phyloP scores from a whole-genome alignment of 2,888 invertebrate genomes.

The Sphecodes monilicornis region DNA sequence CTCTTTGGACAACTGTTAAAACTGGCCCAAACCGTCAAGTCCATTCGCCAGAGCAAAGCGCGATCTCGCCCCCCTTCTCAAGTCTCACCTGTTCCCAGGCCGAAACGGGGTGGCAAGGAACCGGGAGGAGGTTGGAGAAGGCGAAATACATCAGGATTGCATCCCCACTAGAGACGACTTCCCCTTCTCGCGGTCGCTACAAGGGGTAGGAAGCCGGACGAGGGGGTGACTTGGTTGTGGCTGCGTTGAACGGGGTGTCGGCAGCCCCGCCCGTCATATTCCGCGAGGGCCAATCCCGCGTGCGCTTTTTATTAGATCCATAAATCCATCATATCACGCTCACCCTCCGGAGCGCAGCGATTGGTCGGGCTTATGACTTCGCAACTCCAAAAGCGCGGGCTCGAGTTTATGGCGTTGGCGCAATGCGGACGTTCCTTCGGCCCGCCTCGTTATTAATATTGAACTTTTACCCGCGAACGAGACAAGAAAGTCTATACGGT shows the following conservation, averaged over 20 bases:
- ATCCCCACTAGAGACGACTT: conserved; percentile 75
- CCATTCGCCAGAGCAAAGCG: conserved; percentile 45
- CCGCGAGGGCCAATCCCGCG: conserved; percentile 83
- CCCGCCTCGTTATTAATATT: conserved; percentile 92
- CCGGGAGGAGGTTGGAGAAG: conserved; percentile 74
- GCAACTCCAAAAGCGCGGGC: conserved; percentile 30
- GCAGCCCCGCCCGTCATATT: conserved; percentile 84
- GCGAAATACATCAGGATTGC: conserved; percentile 80
- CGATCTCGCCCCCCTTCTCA: conserved; percentile 42
- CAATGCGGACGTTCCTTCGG: conserved; percentile 86
- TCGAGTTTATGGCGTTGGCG: conserved; percentile 77
- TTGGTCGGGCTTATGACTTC: conserved; percentile 74
- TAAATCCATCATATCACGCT: conserved; percentile 91
- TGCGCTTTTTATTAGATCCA: conserved; percentile 89
- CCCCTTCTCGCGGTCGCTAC: conserved; percentile 72
- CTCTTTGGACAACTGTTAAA: conserved; percentile 7
- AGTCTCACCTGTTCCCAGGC: conserved; percentile 54
- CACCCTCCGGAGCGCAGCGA: conserved; percentile 68
- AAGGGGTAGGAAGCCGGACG: conserved; percentile 65
- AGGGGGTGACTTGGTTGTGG: conserved; percentile 77
- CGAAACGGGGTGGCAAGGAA: conserved; percentile 33
- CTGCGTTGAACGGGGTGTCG: conserved; percentile 80
- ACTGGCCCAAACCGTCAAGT: conserved; percentile 44
- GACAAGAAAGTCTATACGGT: conserved; percentile 31
- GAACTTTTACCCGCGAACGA: conserved; percentile 87